Percentiles rank a stretch among this genome's conserved stretches.
Evolutionary conservation across 2,797 vertebrate genomes (phyloP).

Genomic region (Vireo griseus): DNA sequence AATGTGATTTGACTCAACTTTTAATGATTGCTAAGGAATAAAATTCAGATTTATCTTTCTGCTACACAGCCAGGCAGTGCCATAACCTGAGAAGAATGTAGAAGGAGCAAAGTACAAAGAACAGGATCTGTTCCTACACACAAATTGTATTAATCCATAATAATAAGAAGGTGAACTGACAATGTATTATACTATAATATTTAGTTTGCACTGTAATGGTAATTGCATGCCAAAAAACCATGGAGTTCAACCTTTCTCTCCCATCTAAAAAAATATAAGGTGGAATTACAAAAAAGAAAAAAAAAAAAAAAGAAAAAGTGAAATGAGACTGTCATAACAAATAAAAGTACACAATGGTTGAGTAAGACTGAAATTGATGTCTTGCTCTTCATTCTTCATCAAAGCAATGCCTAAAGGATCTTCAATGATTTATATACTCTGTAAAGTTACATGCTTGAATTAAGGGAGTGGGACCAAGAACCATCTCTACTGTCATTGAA

Average conservation of each 20-base stretch:
- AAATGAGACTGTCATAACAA: background rate
- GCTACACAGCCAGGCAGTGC: background rate
- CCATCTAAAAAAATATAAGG: background rate
- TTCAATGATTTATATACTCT: background rate
- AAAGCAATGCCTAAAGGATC: background rate
- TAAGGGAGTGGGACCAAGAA: background rate
- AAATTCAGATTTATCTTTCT: background rate
- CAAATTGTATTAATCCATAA: background rate
- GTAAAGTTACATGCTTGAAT: background rate
- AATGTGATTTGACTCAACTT: background rate
- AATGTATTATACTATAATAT: background rate
- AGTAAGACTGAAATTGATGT: background rate
- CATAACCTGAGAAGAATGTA: background rate
- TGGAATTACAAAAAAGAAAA: background rate
- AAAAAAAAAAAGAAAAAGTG: background rate
- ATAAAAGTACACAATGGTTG: background rate
- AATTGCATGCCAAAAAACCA: background rate
- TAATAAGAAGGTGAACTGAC: background rate
- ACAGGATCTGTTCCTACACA: background rate
- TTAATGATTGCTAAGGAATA: background rate
- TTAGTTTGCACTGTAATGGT: background rate
- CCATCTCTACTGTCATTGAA: constrained; percentile 20
- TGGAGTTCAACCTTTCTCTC: background rate
- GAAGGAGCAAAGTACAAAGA: background rate
- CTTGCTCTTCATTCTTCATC: background rate